Evolutionary conservation across 2,113 vertebrate species (phyloP), one percentile per base, ranked within the genome.

Genomic region (Thinocorus orbignyianus): DNA sequence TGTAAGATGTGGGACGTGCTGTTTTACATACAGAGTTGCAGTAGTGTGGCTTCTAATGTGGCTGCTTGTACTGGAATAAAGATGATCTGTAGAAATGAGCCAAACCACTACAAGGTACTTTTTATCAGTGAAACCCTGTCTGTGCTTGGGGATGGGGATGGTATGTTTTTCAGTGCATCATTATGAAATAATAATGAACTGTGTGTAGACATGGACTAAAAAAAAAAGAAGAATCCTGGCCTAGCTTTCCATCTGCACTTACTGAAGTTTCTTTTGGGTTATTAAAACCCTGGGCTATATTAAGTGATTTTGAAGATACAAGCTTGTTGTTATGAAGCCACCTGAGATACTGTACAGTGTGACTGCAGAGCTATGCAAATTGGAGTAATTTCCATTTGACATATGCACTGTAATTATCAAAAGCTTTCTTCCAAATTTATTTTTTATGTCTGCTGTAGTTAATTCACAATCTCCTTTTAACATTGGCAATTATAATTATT

Each of bases 401-500:
- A 94, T 79, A 92, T 52, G 69, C 73, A 90, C 88, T 95, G 48
- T 89, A 94, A 89, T 92, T 96, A 92, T 26, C 87, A 66, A 76
- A 91, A 90, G 66, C 77, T 89, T 96, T 95, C 70, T 64, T 65
- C 69, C 37, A 57, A 80, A 87, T 82, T 72, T 89, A 71, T 92
- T 93, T 94, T 91, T 86, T 69, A 83, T 92, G 81, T 89, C 93
- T 94, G 78, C 81, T 91, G 62, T 85, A 80, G 90, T 85, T 96
- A 95, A 95, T 91, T 97, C 72, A 55, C 92, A 86, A 49, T 95
- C 92, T 93, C 66, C 88, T 93, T 95, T 94, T 92, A 96, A 91
- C 83, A 82, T 61, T 84, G 60, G 70, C 86, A 92, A 46, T 84
- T 90, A 78, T 91, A 90, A 96, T 96, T 91, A 91, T 80, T 96